Percentiles rank a stretch among this genome's conserved stretches.
phyloP scores from a whole-genome alignment of 1,140 invertebrate species.

The Dendroctonus ponderosae region DNA sequence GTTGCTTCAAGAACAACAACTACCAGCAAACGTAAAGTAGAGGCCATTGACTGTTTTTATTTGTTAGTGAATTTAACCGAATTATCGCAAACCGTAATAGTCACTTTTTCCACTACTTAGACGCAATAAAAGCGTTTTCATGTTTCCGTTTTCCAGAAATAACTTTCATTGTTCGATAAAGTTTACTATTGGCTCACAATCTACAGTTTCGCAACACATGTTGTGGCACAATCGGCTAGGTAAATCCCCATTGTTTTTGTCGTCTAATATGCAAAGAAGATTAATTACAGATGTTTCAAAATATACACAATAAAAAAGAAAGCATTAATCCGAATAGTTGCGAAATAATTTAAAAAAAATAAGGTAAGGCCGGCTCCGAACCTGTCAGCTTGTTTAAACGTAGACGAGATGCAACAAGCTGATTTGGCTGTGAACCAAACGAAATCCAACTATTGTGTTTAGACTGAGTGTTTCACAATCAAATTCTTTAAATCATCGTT shows the following conservation, averaged over 20 bases:
- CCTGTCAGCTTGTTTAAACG: slow-evolving; percentile 18
- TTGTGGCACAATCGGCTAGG: not conserved
- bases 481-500: too few species aligned
- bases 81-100: too few species aligned
- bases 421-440: slow-evolving; percentile 19
- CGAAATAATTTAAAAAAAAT: slow-evolving; percentile 13
- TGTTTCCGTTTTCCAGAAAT: too few species aligned
- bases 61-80: too few species aligned
- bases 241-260: slow-evolving; percentile 14
- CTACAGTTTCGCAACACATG: not conserved
- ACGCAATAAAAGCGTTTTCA: too few species aligned
- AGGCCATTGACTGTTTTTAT: too few species aligned
- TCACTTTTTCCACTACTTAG: too few species aligned
- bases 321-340: slow-evolving; percentile 15
- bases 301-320: slow-evolving; percentile 9
- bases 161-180: too few species aligned
- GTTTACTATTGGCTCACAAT: too few species aligned
- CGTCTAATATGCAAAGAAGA: slow-evolving; percentile 6
- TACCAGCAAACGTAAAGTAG: too few species aligned
- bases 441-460: not conserved
- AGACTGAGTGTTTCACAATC: too few species aligned
- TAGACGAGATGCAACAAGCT: not conserved
- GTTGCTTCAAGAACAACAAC: too few species aligned
- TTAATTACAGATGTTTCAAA: slow-evolving; percentile 8
- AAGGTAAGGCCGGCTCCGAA: slow-evolving; percentile 2